A percentile compares a stretch with the other conserved stretches of the same genome.
Evolutionary conservation across 2,888 invertebrate genomes (phyloP).

Genomic region (Tenthredo scrophulariae): DNA sequence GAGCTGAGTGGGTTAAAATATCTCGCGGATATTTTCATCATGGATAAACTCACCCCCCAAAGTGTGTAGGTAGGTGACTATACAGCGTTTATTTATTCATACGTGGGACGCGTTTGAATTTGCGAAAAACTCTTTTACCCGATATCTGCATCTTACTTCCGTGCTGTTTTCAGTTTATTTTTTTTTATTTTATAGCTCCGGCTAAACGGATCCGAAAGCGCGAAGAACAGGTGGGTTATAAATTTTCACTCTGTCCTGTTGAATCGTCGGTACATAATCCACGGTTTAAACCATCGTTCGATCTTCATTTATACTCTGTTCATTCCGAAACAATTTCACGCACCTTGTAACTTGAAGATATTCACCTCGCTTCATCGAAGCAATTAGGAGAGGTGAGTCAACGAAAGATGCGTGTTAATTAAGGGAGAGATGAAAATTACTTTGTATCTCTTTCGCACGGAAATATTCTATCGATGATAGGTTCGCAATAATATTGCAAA

Average conservation of each 20-base stretch:
- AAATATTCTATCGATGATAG: background rate
- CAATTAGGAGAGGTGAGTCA: background rate
- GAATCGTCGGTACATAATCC: conserved; percentile 50
- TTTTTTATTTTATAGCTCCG: conserved; percentile 29
- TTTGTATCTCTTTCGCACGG: background rate
- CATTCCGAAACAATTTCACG: conserved; percentile 31
- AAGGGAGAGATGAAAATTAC: background rate
- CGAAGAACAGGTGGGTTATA: conserved; percentile 52
- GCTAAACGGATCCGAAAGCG: conserved; percentile 48
- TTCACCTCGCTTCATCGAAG: background rate
- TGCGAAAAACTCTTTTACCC: background rate
- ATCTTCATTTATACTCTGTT: conserved; percentile 45
- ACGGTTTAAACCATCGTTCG: conserved; percentile 43
- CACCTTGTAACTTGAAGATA: background rate
- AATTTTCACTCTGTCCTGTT: conserved; percentile 42
- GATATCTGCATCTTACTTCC: background rate
- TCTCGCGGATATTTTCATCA: background rate
- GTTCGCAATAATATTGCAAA: background rate
- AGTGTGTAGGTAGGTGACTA: background rate
- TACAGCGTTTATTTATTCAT: background rate
- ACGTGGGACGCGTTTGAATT: background rate
- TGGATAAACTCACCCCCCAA: background rate
- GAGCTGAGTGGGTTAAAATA: conserved; percentile 12
- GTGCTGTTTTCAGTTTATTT: conserved; percentile 18
- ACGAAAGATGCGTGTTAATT: background rate